Evolutionary conservation across 1,140 invertebrate species (phyloP).

Genomic region (Calliphora vicina): DNA sequence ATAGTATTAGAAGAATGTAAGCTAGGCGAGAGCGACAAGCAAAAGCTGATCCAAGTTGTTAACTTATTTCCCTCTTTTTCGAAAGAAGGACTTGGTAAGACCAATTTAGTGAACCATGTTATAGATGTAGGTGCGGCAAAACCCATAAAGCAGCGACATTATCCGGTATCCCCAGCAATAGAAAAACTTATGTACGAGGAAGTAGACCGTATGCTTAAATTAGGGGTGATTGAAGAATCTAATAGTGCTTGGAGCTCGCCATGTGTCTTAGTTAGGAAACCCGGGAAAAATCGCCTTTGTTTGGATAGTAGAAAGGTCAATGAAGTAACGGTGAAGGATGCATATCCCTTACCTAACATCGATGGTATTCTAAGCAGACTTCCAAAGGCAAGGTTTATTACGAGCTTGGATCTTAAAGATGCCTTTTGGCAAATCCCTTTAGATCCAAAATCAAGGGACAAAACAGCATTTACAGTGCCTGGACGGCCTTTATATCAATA

Average conservation of each 20-base stretch:
- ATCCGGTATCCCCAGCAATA: not conserved
- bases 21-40: no score
- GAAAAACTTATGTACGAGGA: constrained; percentile 12
- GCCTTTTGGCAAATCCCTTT: constrained; percentile 38
- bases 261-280: constrained; percentile 22
- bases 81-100: constrained; percentile 28
- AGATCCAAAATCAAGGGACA: constrained; percentile 13
- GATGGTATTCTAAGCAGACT: constrained; percentile 39
- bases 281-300: constrained; percentile 36
- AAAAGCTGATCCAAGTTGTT: no score
- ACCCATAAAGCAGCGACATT: constrained; percentile 21
- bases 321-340: constrained; percentile 26
- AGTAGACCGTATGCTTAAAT: not conserved
- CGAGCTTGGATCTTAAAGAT: constrained; percentile 12
- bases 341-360: constrained; percentile 36
- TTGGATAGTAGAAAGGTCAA: constrained; percentile 32
- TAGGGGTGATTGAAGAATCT: constrained; percentile 16
- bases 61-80: constrained; percentile 1
- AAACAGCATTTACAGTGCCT: constrained; percentile 40
- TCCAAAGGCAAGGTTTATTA: constrained; percentile 37
- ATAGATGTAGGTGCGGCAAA: not conserved
- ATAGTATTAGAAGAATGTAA: not conserved
- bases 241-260: constrained; percentile 40
- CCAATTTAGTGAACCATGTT: not conserved
- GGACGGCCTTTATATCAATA: constrained; percentile 21